These are phyloP conservation scores for Pedicia rivosa DNA, from an alignment of 2,888 invertebrate species.

Conservation along the genomic window DNA sequence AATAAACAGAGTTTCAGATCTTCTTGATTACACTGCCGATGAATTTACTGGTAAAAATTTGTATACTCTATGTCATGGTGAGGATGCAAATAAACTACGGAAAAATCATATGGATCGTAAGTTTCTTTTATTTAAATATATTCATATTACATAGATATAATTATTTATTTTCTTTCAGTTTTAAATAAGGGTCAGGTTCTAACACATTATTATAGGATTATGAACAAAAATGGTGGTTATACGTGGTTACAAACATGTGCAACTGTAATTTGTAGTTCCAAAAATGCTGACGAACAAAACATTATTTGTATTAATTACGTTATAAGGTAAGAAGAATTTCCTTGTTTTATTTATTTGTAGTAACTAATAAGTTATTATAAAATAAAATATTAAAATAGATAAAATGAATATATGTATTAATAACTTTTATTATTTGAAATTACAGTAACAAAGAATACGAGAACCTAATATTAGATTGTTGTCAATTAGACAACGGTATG, in stretches of 20 bases:
- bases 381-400: too few relatives aligned
- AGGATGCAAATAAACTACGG: slow-evolving; percentile 83
- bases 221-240: slow-evolving; percentile 93
- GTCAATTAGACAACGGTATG: slow-evolving; percentile 73
- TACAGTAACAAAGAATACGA: slow-evolving; percentile 49
- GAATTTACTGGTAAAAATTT: slow-evolving; percentile 87
- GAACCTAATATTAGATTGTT: slow-evolving; percentile 85
- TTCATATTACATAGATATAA: neutral
- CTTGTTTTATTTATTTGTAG: slow-evolving; percentile 1
- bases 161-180: slow-evolving; percentile 20
- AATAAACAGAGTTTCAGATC: slow-evolving; percentile 79
- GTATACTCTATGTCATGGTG: slow-evolving; percentile 89
- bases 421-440: slow-evolving; percentile 6
- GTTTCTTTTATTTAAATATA: slow-evolving; percentile 29
- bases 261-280: slow-evolving; percentile 87
- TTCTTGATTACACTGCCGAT: slow-evolving; percentile 84
- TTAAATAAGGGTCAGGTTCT: slow-evolving; percentile 87
- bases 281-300: slow-evolving; percentile 93
- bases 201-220: slow-evolving; percentile 88
- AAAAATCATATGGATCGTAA: slow-evolving; percentile 93
- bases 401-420: too few relatives aligned
- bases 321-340: slow-evolving; percentile 54
- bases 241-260: slow-evolving; percentile 96
- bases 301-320: slow-evolving; percentile 96
- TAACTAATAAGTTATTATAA: neutral